Base-by-base conservation (phyloP, 2,113 vertebrate species). In the Lota lota region DNA sequence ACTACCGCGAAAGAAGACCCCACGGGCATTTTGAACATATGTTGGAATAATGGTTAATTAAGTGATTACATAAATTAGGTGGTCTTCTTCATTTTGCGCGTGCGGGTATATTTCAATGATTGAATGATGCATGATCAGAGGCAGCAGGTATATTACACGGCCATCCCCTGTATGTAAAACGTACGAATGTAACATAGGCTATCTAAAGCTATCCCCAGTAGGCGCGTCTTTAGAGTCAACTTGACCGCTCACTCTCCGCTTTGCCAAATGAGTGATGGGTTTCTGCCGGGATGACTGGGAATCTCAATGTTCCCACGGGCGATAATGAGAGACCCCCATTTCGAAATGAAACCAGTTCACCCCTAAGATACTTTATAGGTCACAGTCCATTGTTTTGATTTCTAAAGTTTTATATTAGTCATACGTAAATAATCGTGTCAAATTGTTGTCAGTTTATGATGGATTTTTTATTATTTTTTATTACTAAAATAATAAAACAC, bases 21-120 rank as follows among this genome's bases (percentile, higher is more conserved):
- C 93, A 91, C 82, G 91, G 93, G 93, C 92, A 92, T 93, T 90
- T 91, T 89, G 83, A 93, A 89, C 94, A 94, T 94, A 95, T 94
- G 93, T 88, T 93, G 83, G 90, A 93, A 93, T 94, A 93, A 93
- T 75, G 92, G 89, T 86, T 94, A 94, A 94, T 94, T 93, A 93
- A 93, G 91, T 94, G 93, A 93, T 95, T 94, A 94, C 91, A 94
- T 93, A 94, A 94, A 95, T 94, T 93, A 93, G 86, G 86, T 87
- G 20, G 36, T 20, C 24, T 28, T 33, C 33, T 70, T 54, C 22
- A 36, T 70, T 63, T 56, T 62, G 33, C 59, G 24, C 20, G 59
- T 33, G 22, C 14, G 17, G 28, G 11, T 6, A 50, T 58, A 59
- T 65, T 63, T 63, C 63, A 65, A 67, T 61, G 61, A 33, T 33